Evolutionary conservation across 2,113 vertebrate species (phyloP).

Genomic region (Nettapus auritus): DNA sequence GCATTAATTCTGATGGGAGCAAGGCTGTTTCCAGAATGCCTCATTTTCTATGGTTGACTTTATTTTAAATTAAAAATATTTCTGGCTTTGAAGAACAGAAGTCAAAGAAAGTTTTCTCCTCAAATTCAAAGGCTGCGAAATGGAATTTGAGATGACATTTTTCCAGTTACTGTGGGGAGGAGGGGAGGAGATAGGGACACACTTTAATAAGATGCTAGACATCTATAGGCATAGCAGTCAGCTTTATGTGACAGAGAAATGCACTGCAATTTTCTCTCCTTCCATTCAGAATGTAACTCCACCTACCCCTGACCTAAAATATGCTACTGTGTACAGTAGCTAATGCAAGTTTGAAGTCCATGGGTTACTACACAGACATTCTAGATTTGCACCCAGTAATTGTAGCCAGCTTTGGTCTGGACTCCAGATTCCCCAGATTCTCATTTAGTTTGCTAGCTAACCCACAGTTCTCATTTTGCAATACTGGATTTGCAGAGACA

Average conservation of each 20-base stretch:
- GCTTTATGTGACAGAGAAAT: neutral
- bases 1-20: neutral
- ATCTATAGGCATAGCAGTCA: neutral
- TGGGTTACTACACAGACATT: neutral
- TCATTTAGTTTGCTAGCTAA: neutral
- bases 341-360: neutral
- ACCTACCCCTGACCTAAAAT: neutral
- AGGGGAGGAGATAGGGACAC: neutral
- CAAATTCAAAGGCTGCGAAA: conserved; percentile 8
- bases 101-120: neutral
- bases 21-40: neutral
- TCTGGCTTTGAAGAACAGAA: conserved; percentile 1
- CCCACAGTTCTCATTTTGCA: neutral
- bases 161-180: neutral
- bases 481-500: neutral
- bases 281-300: neutral
- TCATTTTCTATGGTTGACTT: conserved; percentile 28
- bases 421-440: neutral
- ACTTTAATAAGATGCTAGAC: neutral
- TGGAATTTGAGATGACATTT: neutral
- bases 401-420: neutral
- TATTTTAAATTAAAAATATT: conserved; percentile 2
- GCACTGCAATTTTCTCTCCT: neutral
- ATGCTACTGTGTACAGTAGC: neutral
- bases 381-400: neutral